These are phyloP conservation scores for Elgonia sp. DNA, from an alignment of 2,888 invertebrate genomes.

Conservation along the genomic window DNA sequence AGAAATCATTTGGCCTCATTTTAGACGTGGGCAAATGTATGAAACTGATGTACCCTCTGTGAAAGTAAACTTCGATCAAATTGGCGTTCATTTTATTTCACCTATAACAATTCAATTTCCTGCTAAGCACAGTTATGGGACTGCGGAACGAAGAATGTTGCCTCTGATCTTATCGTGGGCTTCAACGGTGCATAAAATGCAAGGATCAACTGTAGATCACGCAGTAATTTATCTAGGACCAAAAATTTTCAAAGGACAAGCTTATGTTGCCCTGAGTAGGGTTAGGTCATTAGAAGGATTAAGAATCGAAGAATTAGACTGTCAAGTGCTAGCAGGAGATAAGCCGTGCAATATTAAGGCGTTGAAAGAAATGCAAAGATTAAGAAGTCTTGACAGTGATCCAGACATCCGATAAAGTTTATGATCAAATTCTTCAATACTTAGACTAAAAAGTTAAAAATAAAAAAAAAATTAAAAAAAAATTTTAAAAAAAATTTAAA, in stretches of 20 bases:
- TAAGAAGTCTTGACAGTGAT: no score
- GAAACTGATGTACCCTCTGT: neutral
- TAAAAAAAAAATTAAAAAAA: no score
- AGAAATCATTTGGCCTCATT: slow-evolving; percentile 34
- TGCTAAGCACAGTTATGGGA: slow-evolving; percentile 33
- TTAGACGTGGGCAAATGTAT: neutral
- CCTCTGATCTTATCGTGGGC: slow-evolving; percentile 25
- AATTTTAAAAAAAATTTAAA: no score
- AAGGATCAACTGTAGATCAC: slow-evolving; percentile 48
- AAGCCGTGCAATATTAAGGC: slow-evolving; percentile 39
- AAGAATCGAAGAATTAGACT: slow-evolving; percentile 16
- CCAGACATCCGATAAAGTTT: no score
- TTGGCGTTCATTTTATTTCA: slow-evolving; percentile 2
- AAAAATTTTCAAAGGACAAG: slow-evolving; percentile 40
- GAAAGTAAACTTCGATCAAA: neutral
- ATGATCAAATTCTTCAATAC: no score
- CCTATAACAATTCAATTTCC: slow-evolving; percentile 35
- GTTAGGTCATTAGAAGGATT: slow-evolving; percentile 22
- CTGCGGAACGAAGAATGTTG: slow-evolving; percentile 39
- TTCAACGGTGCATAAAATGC: slow-evolving; percentile 48
- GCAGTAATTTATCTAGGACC: slow-evolving; percentile 29
- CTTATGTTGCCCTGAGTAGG: slow-evolving; percentile 22
- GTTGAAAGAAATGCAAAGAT: slow-evolving; percentile 15
- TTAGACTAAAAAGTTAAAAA: no score
- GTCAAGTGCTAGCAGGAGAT: slow-evolving; percentile 13